Percentiles rank a stretch among this genome's conserved stretches.
Evolutionary conservation across 37 sponge, comb jelly and placozoan genomes (phyloP).

Genomic region (Geodia barretti): DNA sequence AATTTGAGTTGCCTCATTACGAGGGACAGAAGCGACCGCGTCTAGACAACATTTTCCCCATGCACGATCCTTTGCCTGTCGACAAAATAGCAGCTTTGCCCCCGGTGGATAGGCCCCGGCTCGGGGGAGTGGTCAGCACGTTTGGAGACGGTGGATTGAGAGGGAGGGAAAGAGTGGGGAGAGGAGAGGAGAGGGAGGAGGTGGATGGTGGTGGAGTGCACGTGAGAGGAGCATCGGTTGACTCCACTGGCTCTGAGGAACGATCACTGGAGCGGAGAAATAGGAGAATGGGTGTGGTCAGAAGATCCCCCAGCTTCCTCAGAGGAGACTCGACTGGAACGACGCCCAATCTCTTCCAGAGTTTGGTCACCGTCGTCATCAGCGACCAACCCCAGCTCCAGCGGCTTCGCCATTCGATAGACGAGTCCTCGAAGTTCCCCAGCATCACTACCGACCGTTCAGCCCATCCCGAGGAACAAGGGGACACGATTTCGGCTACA

Average conservation of each 20-base stretch:
- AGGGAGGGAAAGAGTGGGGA: too few relatives aligned
- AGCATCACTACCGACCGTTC: neutral
- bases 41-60: constrained; percentile 27
- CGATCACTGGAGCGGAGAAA: constrained; percentile 5
- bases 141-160: neutral
- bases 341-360: neutral
- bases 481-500: neutral
- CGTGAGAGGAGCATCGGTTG: neutral
- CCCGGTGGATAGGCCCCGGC: neutral
- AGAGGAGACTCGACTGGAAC: neutral
- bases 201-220: neutral
- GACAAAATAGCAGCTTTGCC: neutral
- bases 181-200: too few relatives aligned
- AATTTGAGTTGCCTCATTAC: neutral
- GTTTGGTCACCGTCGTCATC: neutral
- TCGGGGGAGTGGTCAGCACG: neutral
- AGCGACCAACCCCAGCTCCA: neutral
- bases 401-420: neutral
- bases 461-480: neutral
- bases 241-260: constrained; percentile 1
- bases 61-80: neutral
- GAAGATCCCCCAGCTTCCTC: neutral
- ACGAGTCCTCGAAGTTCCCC: neutral
- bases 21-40: constrained; percentile 10
- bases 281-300: constrained; percentile 1